Percentiles rank a stretch among this genome's conserved stretches.
Evolutionary conservation across 2,888 invertebrate genomes (phyloP).

Genomic region (Margaritifera margaritifera): DNA sequence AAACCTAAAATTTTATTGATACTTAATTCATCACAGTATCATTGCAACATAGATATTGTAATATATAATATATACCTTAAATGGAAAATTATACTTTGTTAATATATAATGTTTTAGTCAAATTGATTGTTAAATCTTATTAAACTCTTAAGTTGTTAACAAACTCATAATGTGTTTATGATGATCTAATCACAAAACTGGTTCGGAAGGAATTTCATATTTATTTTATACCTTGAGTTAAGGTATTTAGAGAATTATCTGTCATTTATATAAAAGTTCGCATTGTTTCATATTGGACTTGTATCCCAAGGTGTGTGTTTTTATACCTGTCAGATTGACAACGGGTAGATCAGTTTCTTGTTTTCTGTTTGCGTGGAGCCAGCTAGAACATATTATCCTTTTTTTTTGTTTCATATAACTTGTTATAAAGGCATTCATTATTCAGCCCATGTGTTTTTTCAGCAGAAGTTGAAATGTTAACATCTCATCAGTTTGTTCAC

Average conservation of each 20-base stretch:
- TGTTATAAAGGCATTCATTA: slow-evolving; percentile 40
- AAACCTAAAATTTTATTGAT: too few relatives aligned
- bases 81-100: slow-evolving; percentile 44
- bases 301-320: slow-evolving; percentile 3
- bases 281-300: slow-evolving; percentile 10
- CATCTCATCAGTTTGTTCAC: slow-evolving; percentile 8
- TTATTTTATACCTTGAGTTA: neutral
- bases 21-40: slow-evolving; percentile 25
- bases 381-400: slow-evolving; percentile 33
- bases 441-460: slow-evolving; percentile 51
- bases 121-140: slow-evolving; percentile 54
- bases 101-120: slow-evolving; percentile 52
- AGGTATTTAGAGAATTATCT: neutral
- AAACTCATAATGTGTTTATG: slow-evolving; percentile 21
- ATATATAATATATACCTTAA: slow-evolving; percentile 47
- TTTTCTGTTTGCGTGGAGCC: slow-evolving; percentile 40
- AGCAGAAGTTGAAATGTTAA: slow-evolving; percentile 9
- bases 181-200: slow-evolving; percentile 21
- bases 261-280: slow-evolving; percentile 2
- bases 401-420: slow-evolving; percentile 39
- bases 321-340: slow-evolving; percentile 14
- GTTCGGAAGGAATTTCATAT: neutral
- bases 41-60: slow-evolving; percentile 47
- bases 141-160: slow-evolving; percentile 55
- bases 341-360: slow-evolving; percentile 42